phyloP scores from a whole-genome alignment of 2,888 invertebrate species.

The Rhingia campestris region DNA sequence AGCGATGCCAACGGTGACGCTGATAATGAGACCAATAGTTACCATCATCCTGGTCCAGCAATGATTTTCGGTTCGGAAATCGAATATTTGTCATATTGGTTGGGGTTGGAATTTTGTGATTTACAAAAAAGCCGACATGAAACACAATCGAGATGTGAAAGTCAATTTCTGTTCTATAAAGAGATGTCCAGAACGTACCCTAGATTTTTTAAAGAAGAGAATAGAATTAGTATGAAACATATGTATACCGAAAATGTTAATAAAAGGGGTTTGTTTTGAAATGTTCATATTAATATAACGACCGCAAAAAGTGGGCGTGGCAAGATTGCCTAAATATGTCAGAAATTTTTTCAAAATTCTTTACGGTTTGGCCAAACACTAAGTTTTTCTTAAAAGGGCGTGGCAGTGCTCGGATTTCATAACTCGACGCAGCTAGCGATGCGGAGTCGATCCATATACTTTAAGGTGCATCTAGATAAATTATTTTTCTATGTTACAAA shows the following conservation, averaged over 20 bases:
- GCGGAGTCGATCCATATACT: too few species aligned
- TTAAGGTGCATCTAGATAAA: too few species aligned
- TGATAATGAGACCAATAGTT: slow-evolving; percentile 46
- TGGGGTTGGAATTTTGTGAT: neutral
- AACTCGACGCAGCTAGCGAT: too few species aligned
- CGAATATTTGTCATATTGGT: slow-evolving; percentile 71
- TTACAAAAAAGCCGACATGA: slow-evolving; percentile 7
- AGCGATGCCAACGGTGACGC: slow-evolving; percentile 51
- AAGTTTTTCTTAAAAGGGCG: too few species aligned
- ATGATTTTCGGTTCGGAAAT: slow-evolving; percentile 54
- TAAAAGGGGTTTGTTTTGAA: too few species aligned
- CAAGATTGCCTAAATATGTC: too few species aligned
- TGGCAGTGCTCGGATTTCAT: too few species aligned
- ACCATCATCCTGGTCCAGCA: slow-evolving; percentile 29
- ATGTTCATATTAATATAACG: too few species aligned
- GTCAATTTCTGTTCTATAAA: slow-evolving; percentile 33
- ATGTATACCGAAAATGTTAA: neutral
- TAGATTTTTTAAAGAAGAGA: slow-evolving; percentile 39
- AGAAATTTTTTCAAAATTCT: too few species aligned
- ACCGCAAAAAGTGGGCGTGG: too few species aligned
- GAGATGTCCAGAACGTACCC: neutral
- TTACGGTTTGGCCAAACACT: too few species aligned
- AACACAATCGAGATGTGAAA: slow-evolving; percentile 4
- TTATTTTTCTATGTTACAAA: too few species aligned
- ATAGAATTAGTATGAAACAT: slow-evolving; percentile 14